phyloP scores from a whole-genome alignment of 2,888 invertebrate species.

The Drymonia ruficornis region DNA sequence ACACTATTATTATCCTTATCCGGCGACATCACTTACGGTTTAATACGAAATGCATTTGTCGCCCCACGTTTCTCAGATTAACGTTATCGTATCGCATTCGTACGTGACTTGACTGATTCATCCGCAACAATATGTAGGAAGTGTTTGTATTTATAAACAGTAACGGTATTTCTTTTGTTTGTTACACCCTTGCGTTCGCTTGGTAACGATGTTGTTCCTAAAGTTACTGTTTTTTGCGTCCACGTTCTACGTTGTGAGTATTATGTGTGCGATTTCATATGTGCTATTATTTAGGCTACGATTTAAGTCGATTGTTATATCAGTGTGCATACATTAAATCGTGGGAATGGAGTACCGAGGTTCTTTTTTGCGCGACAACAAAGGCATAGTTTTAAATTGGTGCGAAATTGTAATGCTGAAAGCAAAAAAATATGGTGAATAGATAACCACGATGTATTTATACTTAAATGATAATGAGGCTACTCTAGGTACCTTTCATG shows the following conservation, averaged over 20 bases:
- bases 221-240: constrained; percentile 39
- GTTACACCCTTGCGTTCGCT: constrained; percentile 22
- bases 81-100: constrained; percentile 42
- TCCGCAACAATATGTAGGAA: constrained; percentile 33
- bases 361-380: neutral
- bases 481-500: neutral
- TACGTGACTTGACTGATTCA: constrained; percentile 57
- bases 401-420: neutral
- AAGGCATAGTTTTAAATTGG: neutral
- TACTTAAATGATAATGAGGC: no score
- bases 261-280: constrained; percentile 34
- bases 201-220: constrained; percentile 44
- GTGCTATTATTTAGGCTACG: constrained; percentile 11
- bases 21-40: neutral
- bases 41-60: constrained; percentile 2
- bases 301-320: constrained; percentile 3
- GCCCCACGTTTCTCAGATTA: constrained; percentile 38
- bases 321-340: constrained; percentile 2
- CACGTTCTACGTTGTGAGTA: constrained; percentile 49
- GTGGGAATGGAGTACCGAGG: neutral
- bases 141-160: constrained; percentile 38
- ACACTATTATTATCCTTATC: neutral
- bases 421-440: neutral
- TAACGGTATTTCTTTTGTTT: constrained; percentile 13
- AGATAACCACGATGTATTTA: neutral